Percentiles rank a stretch among this genome's conserved stretches.
phyloP scores from a whole-genome alignment of 1,140 invertebrate genomes.

The Bombyx mandarina region DNA sequence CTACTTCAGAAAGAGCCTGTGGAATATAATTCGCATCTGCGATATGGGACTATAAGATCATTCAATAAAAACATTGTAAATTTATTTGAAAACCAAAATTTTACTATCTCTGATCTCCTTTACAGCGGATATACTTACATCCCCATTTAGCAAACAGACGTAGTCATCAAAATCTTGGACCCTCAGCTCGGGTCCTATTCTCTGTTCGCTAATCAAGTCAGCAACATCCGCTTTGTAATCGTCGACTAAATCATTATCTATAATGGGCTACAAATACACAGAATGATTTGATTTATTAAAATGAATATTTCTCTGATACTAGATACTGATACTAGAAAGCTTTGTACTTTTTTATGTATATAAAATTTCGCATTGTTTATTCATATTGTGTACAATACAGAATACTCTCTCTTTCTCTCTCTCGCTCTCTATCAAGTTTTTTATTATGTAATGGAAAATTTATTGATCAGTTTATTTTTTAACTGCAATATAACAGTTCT shows the following conservation, averaged over 20 bases:
- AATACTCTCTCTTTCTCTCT: too few relatives aligned
- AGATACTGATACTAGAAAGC: too few relatives aligned
- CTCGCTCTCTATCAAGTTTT: too few relatives aligned
- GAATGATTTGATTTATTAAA: too few relatives aligned
- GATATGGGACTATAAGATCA: not conserved
- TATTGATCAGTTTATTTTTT: too few relatives aligned
- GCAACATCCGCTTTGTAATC: constrained; percentile 72
- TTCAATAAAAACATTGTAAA: not conserved
- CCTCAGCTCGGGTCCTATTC: constrained; percentile 78
- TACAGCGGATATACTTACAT: constrained; percentile 52
- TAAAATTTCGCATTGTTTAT: too few relatives aligned
- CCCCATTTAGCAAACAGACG: constrained; percentile 82
- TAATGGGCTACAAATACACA: constrained; percentile 73
- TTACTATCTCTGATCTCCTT: not conserved
- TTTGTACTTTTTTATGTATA: too few relatives aligned
- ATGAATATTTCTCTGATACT: too few relatives aligned
- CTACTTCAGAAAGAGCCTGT: constrained; percentile 73
- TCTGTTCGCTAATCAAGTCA: constrained; percentile 77
- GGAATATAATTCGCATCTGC: constrained; percentile 21
- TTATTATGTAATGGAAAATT: too few relatives aligned
- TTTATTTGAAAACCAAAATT: not conserved
- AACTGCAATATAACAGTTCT: too few relatives aligned
- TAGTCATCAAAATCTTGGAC: constrained; percentile 87
- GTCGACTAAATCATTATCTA: constrained; percentile 76
- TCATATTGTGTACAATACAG: too few relatives aligned